These are phyloP conservation scores for Pseudopodoces humilis DNA, from an alignment of 2,113 vertebrate genomes.

Conservation along the genomic window DNA sequence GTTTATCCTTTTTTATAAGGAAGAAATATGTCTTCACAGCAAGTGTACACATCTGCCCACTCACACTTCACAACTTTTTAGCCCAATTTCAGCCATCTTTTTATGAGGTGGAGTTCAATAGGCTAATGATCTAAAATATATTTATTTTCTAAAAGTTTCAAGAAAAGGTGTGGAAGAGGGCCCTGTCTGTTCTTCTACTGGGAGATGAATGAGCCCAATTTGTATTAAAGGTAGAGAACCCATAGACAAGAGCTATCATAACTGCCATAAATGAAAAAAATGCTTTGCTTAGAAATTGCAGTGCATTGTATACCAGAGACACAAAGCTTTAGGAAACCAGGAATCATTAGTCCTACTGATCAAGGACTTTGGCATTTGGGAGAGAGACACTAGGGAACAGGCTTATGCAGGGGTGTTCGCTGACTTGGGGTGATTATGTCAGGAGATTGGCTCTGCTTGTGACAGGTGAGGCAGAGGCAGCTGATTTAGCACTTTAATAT, in stretches of 20 bases:
- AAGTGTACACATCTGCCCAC: background rate
- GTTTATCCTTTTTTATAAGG: background rate
- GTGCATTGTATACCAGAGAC: background rate
- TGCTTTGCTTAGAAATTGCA: background rate
- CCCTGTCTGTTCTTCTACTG: background rate
- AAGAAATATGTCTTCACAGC: background rate
- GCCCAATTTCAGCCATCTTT: background rate
- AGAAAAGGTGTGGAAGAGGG: background rate
- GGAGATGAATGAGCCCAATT: background rate
- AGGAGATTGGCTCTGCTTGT: background rate
- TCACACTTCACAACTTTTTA: rapidly evolving
- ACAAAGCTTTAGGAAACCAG: background rate
- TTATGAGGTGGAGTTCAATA: background rate
- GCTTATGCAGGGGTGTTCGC: background rate
- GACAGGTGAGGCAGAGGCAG: background rate
- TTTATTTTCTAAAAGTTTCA: background rate
- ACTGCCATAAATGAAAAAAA: background rate
- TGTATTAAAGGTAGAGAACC: background rate
- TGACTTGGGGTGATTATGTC: background rate
- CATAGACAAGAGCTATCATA: background rate
- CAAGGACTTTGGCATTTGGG: background rate
- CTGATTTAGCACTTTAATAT: background rate
- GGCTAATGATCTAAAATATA: background rate
- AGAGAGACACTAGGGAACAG: background rate
- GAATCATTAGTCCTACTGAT: background rate